phyloP scores from a whole-genome alignment of 2,888 invertebrate species.

The Orthonychiurus folsomi region DNA sequence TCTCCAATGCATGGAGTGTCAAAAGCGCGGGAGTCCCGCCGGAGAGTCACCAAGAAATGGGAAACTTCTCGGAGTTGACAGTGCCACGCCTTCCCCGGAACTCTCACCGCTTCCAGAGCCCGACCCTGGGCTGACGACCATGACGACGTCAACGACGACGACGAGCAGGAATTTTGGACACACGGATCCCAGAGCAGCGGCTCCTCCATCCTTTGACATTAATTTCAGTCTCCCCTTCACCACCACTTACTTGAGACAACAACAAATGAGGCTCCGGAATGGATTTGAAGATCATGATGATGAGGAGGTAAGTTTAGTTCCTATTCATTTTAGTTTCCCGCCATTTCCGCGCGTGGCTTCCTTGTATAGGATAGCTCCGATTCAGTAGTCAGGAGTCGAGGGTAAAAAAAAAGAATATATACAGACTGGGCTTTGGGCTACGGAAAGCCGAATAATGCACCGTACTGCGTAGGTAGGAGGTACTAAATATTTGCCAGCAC shows the following conservation, averaged over 20 bases:
- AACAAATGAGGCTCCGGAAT: conserved; percentile 7
- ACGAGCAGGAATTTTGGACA: conserved; percentile 23
- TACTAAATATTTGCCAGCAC: neutral
- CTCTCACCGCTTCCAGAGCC: conserved; percentile 45
- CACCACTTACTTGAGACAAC: conserved; percentile 73
- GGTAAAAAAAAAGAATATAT: too few relatives aligned
- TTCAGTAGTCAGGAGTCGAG: too few relatives aligned
- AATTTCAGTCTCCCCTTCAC: conserved; percentile 83
- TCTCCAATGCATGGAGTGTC: conserved; percentile 87
- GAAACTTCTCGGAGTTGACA: conserved; percentile 29
- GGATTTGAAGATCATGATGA: neutral
- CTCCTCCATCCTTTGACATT: conserved; percentile 55
- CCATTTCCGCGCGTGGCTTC: too few relatives aligned
- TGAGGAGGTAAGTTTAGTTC: conserved; percentile 1
- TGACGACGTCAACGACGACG: conserved; percentile 13
- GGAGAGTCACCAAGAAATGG: conserved; percentile 45
- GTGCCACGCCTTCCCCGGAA: conserved; percentile 28
- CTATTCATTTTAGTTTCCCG: too few relatives aligned
- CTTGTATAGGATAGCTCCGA: too few relatives aligned
- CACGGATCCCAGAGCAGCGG: conserved; percentile 13
- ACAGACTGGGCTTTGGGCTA: too few relatives aligned
- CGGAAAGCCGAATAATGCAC: too few relatives aligned
- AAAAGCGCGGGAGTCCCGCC: conserved; percentile 51
- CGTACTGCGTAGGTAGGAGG: too few relatives aligned
- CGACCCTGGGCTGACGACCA: conserved; percentile 42